Percentiles rank a stretch among this genome's conserved stretches.
These are phyloP conservation scores for Erinaceus europaeus DNA, from an alignment of 2,113 vertebrate species.

Conservation along the genomic window DNA sequence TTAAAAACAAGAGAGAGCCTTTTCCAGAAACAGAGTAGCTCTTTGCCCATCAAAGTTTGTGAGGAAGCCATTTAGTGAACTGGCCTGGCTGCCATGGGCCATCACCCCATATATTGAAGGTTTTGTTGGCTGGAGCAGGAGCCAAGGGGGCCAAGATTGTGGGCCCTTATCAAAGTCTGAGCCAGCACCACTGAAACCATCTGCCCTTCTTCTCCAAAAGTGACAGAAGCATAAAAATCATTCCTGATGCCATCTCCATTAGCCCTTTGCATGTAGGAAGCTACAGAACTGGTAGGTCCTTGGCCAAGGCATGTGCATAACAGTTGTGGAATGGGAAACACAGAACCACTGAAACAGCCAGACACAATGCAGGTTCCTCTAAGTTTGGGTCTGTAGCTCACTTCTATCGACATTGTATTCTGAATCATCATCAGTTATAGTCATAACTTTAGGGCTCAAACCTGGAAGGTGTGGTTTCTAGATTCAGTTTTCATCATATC, in stretches of 20 bases:
- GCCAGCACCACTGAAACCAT: background rate
- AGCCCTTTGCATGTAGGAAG: background rate
- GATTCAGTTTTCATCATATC: background rate
- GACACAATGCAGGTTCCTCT: background rate
- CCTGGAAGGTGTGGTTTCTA: background rate
- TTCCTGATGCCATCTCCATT: background rate
- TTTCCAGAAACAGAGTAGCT: slow-evolving; percentile 24
- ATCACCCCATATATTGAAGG: background rate
- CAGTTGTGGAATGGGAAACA: background rate
- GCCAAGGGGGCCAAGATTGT: no score
- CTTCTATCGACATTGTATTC: background rate
- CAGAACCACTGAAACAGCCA: background rate
- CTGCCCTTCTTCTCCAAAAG: background rate
- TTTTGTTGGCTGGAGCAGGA: no score
- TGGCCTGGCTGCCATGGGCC: background rate
- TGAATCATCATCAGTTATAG: background rate
- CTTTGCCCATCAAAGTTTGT: background rate
- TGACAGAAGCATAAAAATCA: background rate
- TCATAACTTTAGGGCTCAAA: background rate
- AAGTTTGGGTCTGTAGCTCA: background rate
- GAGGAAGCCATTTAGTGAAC: background rate
- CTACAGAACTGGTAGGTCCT: background rate
- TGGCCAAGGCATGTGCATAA: slow-evolving; percentile 6
- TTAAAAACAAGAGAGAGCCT: background rate
- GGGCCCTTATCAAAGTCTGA: background rate